Conservation (phyloP, 2,888 invertebrate genomes). For the Hipparchia semele region DNA sequence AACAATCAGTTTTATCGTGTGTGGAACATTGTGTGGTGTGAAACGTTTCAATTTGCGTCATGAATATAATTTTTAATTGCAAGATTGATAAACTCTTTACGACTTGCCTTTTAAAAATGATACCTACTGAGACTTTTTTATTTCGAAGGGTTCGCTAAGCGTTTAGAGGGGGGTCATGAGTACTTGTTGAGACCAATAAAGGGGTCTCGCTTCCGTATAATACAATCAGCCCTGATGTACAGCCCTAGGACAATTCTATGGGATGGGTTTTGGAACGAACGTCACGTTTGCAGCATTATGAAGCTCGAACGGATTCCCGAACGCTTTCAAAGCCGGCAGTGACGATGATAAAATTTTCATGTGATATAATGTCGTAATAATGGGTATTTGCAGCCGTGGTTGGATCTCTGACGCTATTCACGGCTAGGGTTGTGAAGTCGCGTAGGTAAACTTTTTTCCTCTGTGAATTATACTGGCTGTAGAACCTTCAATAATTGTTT, state of each 20-base stretch:
- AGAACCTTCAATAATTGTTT: not conserved
- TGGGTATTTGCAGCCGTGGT: slow-evolving; percentile 28
- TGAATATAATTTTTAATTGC: slow-evolving; percentile 7
- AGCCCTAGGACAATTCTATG: slow-evolving; percentile 54
- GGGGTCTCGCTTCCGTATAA: slow-evolving; percentile 33
- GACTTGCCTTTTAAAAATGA: slow-evolving; percentile 2
- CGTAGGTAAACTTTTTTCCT: not conserved
- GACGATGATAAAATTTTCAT: slow-evolving; percentile 52
- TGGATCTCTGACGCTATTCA: slow-evolving; percentile 21
- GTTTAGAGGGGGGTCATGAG: slow-evolving; percentile 31
- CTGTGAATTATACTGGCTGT: not conserved
- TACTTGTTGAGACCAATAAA: slow-evolving; percentile 36
- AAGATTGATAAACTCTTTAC: slow-evolving; percentile 9
- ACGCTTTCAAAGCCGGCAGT: slow-evolving; percentile 52
- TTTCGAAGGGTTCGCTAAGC: slow-evolving; percentile 26
- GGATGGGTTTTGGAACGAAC: slow-evolving; percentile 48
- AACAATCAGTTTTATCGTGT: slow-evolving; percentile 10
- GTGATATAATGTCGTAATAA: slow-evolving; percentile 39
- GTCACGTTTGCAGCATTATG: slow-evolving; percentile 56
- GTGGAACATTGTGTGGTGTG: not conserved
- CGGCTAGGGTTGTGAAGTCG: slow-evolving; percentile 10
- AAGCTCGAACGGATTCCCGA: slow-evolving; percentile 64
- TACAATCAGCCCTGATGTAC: slow-evolving; percentile 42
- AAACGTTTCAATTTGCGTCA: slow-evolving; percentile 9
- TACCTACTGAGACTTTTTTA: slow-evolving; percentile 12